Percentiles rank a stretch among this genome's conserved stretches.
phyloP scores from a whole-genome alignment of 1,140 invertebrate species.

The Drosophila mauritiana region DNA sequence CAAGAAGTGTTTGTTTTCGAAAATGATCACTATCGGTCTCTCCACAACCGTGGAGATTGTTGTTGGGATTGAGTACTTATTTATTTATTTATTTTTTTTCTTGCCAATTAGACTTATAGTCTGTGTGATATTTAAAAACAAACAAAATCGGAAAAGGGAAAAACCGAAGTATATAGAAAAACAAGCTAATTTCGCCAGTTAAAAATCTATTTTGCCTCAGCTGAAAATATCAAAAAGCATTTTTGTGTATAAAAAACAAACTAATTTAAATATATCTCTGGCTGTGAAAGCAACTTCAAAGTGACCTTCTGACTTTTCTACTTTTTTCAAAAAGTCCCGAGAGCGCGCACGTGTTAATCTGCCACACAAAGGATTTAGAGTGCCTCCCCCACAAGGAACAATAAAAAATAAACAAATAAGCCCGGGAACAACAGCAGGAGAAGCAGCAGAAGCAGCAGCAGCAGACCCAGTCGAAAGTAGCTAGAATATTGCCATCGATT shows the following conservation, averaged over 20 bases:
- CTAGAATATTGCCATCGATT: conserved; percentile 64
- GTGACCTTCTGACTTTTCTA: conserved; percentile 62
- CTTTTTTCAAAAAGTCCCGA: conserved; percentile 19
- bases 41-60: too few relatives aligned
- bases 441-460: conserved; percentile 7
- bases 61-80: too few relatives aligned
- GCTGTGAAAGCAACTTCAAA: conserved; percentile 20
- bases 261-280: conserved; percentile 41
- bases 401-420: conserved; percentile 43
- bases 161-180: conserved; percentile 61
- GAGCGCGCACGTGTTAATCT: conserved; percentile 75
- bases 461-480: conserved; percentile 32
- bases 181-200: conserved; percentile 53
- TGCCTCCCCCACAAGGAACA: conserved; percentile 36
- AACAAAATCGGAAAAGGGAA: background rate
- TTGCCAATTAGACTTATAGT: too few relatives aligned
- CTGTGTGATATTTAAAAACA: too few relatives aligned
- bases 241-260: background rate
- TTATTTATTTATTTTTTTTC: too few relatives aligned
- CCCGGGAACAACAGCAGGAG: too few relatives aligned
- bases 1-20: too few relatives aligned
- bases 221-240: background rate
- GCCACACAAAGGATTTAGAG: conserved; percentile 76
- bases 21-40: too few relatives aligned
- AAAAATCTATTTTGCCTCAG: conserved; percentile 17